Evolutionary conservation across 2,113 vertebrate genomes (phyloP), one percentile per base, ranked within the genome.

Genomic region (Gallinago undulata): DNA sequence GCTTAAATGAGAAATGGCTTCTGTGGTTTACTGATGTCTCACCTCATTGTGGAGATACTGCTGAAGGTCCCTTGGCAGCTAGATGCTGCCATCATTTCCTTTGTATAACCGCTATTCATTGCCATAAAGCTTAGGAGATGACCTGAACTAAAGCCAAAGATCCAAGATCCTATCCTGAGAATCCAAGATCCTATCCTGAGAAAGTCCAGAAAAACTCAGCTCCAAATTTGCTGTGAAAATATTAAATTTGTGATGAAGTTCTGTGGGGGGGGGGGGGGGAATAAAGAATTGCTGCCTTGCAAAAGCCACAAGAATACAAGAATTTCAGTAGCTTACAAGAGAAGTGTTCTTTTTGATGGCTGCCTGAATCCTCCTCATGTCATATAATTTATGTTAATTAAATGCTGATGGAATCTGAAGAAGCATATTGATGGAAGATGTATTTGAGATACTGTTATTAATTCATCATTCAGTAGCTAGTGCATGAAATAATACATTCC

Each of bases 341-440:
- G 67, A 89, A 72, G 33, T 57, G 59, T 66, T 84, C 68, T 80
- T 97, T 89, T 73, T 91, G 88, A 87, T 95, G 89, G 83, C 77
- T 95, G 77, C 73, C 67, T 89, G 87, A 81, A 93, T 93, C 87
- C 21, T 91, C 23, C 80, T 94, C 59, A 10, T 95, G 84, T 96
- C 74, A 87, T 83, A 62, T 96, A 94, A 97, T 95, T 96, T 97
- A 94, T 96, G 92, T 91, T 97, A 97, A 97, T 97, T 96, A 96
- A 96, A 96, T 96, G 96, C 96, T 94, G 97, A 97, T 96, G 84
- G 94, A 67, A 90, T 94, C 80, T 91, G 94, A 95, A 95, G 87
- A 64, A 96, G 85, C 90, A 96, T 94, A 95, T 93, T 97, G 97
- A 96, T 97, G 77, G 89, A 86, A 95, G 74, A 95, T 84, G n/a